Percentiles rank a stretch among this genome's conserved stretches.
Evolutionary conservation across 2,888 invertebrate genomes (phyloP).

Genomic region (Pyralis farinalis): DNA sequence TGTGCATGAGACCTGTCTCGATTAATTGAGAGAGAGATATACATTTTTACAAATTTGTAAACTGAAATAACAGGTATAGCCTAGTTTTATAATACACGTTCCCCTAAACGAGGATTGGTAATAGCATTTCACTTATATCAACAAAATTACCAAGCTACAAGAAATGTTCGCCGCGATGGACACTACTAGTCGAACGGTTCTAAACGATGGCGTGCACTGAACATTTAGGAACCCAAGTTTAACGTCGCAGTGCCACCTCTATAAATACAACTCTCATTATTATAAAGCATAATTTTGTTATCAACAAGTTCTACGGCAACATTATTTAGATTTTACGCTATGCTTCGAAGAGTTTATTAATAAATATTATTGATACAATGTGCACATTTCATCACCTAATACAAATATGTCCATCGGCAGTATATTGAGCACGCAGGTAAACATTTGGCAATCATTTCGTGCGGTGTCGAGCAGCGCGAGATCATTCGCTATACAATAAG

Average conservation of each 20-base stretch:
- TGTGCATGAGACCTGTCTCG: conserved; percentile 69
- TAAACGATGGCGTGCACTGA: conserved; percentile 17
- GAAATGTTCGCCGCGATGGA: conserved; percentile 38
- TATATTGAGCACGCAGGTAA: conserved; percentile 55
- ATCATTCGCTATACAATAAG: conserved; percentile 27
- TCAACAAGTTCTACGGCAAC: conserved; percentile 71
- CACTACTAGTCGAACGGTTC: conserved; percentile 26
- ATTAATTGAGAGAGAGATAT: conserved; percentile 54
- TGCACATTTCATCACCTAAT: conserved; percentile 54
- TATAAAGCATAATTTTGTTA: conserved; percentile 71
- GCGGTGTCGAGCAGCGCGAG: conserved; percentile 26
- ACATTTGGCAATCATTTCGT: conserved; percentile 53
- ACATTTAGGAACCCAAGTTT: conserved; percentile 56
- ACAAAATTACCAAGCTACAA: conserved; percentile 58
- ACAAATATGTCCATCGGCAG: conserved; percentile 34
- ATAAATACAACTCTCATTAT: conserved; percentile 68
- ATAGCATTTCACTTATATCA: conserved; percentile 49
- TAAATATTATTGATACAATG: conserved; percentile 64
- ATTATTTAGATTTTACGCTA: conserved; percentile 66
- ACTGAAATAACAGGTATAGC: conserved; percentile 57
- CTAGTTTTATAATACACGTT: conserved; percentile 67
- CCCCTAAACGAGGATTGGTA: conserved; percentile 61
- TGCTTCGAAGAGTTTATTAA: conserved; percentile 55
- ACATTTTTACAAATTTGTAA: conserved; percentile 62
- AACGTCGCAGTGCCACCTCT: conserved; percentile 48